phyloP scores from a whole-genome alignment of 2,888 invertebrate species.

The Aquatica leii region DNA sequence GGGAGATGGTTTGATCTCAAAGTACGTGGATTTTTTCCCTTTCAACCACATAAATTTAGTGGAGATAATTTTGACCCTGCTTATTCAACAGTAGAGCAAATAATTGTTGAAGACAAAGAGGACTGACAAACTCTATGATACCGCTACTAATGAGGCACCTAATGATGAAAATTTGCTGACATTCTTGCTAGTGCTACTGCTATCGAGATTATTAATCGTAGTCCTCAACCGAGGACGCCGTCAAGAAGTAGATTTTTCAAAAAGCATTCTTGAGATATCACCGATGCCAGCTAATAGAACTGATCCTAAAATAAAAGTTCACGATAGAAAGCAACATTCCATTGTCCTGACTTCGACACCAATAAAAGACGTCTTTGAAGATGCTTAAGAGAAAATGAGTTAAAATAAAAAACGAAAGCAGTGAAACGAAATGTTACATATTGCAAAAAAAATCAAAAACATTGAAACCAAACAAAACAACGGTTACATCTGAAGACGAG shows the following conservation, averaged over 20 bases:
- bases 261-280: background rate
- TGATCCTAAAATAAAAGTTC: background rate
- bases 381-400: background rate
- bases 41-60: too few species aligned
- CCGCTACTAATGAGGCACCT: background rate
- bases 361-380: background rate
- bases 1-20: too few species aligned
- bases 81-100: background rate
- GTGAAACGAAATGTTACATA: too few species aligned
- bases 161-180: slow-evolving; percentile 1
- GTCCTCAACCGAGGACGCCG: background rate
- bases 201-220: background rate
- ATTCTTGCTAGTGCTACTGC: too few species aligned
- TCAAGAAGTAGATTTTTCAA: background rate
- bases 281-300: background rate
- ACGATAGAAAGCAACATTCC: background rate
- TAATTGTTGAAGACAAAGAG: background rate
- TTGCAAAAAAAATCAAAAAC: background rate
- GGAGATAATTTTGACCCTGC: background rate
- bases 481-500: background rate
- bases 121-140: background rate
- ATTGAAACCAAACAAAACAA: background rate
- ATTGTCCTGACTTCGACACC: background rate
- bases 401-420: too few species aligned
- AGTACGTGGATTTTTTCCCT: too few species aligned